Evolutionary conservation across 2,797 vertebrate species (phyloP).

Genomic region (Epinephelus malabaricus): DNA sequence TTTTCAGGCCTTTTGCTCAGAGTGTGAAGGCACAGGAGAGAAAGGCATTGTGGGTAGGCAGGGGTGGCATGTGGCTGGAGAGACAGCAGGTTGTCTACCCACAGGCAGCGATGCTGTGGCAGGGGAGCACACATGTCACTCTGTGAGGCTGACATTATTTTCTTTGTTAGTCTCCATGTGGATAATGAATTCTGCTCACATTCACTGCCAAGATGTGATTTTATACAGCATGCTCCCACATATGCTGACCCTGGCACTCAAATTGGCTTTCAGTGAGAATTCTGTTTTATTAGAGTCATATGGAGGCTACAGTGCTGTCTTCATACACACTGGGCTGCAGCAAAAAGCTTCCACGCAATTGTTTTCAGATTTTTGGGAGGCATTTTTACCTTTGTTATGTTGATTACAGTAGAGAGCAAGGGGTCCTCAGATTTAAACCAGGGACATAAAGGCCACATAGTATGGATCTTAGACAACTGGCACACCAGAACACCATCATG

Average conservation of each 20-base stretch:
- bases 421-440: background rate
- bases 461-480: background rate
- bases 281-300: slow-evolving; percentile 47
- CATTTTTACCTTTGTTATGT: slow-evolving; percentile 8
- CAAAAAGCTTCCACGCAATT: slow-evolving; percentile 13
- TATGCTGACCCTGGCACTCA: slow-evolving; percentile 68
- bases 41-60: slow-evolving; percentile 35
- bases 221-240: slow-evolving; percentile 69
- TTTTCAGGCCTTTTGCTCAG: slow-evolving; percentile 52
- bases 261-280: slow-evolving; percentile 31
- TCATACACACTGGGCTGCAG: slow-evolving; percentile 14
- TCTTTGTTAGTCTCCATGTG: slow-evolving; percentile 75
- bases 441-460: background rate
- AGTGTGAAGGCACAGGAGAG: slow-evolving; percentile 36
- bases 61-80: slow-evolving; percentile 68
- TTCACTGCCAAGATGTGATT: slow-evolving; percentile 70
- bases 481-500: background rate
- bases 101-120: slow-evolving; percentile 67
- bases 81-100: slow-evolving; percentile 77
- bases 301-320: slow-evolving; percentile 16
- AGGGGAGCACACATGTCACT: slow-evolving; percentile 73
- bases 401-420: background rate
- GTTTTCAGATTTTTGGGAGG: background rate
- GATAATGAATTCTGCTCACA: slow-evolving; percentile 63
- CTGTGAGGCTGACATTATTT: slow-evolving; percentile 61